Evolutionary conservation across 2,113 vertebrate species (phyloP).

Genomic region (Sardina pilchardus): DNA sequence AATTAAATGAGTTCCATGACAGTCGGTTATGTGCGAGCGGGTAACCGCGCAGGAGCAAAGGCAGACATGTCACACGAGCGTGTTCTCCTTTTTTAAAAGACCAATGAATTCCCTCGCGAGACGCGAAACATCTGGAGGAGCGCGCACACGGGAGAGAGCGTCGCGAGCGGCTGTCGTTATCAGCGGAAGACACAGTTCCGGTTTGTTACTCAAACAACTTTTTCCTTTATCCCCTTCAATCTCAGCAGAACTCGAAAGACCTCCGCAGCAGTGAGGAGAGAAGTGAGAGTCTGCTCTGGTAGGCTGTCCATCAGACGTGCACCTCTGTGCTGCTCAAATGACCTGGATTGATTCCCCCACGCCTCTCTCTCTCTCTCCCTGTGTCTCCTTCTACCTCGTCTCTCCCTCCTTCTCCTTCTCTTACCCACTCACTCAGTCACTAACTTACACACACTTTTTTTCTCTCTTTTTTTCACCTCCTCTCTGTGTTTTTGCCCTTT

Average conservation of each 20-base stretch:
- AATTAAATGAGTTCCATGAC: background rate
- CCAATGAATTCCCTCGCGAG: constrained; percentile 49
- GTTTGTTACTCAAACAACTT: background rate
- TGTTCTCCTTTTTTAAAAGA: constrained; percentile 13
- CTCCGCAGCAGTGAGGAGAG: background rate
- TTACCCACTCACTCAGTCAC: background rate
- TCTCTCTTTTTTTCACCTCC: background rate
- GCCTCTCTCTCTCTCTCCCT: background rate
- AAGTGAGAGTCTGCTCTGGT: background rate
- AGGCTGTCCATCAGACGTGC: background rate
- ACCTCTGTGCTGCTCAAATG: background rate
- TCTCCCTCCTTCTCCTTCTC: background rate
- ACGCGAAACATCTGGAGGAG: constrained; percentile 72
- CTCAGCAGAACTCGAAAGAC: background rate
- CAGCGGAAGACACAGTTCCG: background rate
- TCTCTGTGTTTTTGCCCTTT: background rate
- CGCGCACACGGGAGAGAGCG: constrained; percentile 34
- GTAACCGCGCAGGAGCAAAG: background rate
- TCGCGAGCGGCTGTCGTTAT: background rate
- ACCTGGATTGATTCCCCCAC: constrained; percentile 13
- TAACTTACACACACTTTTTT: background rate
- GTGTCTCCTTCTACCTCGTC: background rate
- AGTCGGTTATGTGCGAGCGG: background rate
- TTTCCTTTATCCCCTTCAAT: background rate
- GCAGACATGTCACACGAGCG: background rate